These are phyloP conservation scores for Trypoxylus dichotomus DNA, from an alignment of 1,140 invertebrate genomes.

Conservation along the genomic window DNA sequence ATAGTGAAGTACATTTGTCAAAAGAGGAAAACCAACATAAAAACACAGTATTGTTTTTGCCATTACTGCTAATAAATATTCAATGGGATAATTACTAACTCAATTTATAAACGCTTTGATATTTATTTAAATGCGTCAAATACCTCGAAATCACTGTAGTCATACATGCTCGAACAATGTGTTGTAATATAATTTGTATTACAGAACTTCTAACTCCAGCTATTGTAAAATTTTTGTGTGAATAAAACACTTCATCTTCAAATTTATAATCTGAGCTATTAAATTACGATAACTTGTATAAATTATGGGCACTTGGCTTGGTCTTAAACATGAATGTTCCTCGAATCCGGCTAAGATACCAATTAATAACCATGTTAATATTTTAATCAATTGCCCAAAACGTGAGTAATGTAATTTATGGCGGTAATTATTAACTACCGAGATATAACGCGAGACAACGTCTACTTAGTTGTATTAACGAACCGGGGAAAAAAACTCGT, in stretches of 20 bases:
- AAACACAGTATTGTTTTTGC: too few species aligned
- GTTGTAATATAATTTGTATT: too few species aligned
- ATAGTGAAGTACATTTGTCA: too few species aligned
- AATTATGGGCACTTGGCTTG: neutral
- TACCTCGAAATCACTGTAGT: too few species aligned
- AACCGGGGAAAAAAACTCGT: neutral
- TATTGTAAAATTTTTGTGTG: neutral
- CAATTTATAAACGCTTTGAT: too few species aligned
- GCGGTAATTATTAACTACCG: neutral
- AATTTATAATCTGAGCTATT: neutral
- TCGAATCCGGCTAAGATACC: neutral
- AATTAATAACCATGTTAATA: slow-evolving; percentile 7
- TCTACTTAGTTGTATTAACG: neutral
- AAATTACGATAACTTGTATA: neutral
- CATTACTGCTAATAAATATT: too few species aligned
- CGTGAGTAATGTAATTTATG: slow-evolving; percentile 10
- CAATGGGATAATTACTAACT: too few species aligned
- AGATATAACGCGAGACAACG: neutral
- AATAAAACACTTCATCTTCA: neutral
- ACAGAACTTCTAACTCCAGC: too few species aligned
- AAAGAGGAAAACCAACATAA: too few species aligned
- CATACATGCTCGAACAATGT: too few species aligned
- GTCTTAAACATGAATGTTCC: neutral
- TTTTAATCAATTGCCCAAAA: slow-evolving; percentile 14
- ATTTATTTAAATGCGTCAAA: too few species aligned